Conservation (phyloP, 1,140 invertebrate species). For the Anadara kagoshimensis region DNA sequence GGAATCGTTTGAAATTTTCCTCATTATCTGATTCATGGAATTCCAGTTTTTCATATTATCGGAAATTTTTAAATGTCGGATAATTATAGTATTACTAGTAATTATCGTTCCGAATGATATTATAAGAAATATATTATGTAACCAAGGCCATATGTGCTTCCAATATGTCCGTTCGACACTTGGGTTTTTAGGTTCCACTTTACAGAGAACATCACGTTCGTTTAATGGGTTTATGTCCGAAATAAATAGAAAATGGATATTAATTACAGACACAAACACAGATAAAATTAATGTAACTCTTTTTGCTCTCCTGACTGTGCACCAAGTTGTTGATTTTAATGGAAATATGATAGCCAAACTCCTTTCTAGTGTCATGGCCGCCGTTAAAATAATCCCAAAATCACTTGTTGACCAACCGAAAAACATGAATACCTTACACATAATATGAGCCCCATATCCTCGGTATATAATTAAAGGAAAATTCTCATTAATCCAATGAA, state of each 20-base stretch:
- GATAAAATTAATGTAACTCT: slow-evolving; percentile 34
- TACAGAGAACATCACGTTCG: slow-evolving; percentile 47
- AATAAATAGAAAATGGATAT: slow-evolving; percentile 49
- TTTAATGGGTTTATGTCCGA: slow-evolving; percentile 46
- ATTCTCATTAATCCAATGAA: slow-evolving; percentile 62
- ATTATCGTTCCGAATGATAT: slow-evolving; percentile 53
- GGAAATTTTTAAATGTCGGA: slow-evolving; percentile 42
- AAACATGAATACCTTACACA: slow-evolving; percentile 62
- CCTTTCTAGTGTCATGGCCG: slow-evolving; percentile 63
- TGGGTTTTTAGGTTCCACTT: slow-evolving; percentile 32
- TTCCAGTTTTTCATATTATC: slow-evolving; percentile 31
- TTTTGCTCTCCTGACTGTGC: slow-evolving; percentile 52
- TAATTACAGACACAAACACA: slow-evolving; percentile 42
- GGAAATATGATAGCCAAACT: slow-evolving; percentile 59
- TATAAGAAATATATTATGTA: slow-evolving; percentile 56
- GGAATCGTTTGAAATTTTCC: background rate
- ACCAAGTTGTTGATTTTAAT: slow-evolving; percentile 47
- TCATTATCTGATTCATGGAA: slow-evolving; percentile 8
- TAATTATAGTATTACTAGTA: slow-evolving; percentile 65
- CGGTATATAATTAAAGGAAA: slow-evolving; percentile 52
- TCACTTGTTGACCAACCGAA: slow-evolving; percentile 63
- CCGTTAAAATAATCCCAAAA: slow-evolving; percentile 60
- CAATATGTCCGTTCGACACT: slow-evolving; percentile 36
- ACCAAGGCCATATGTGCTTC: slow-evolving; percentile 52
- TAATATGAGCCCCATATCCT: slow-evolving; percentile 41